A percentile compares a stretch with the other conserved stretches of the same genome.
These are phyloP conservation scores for Trissolcus basalis DNA, from an alignment of 1,140 invertebrate species.

Conservation along the genomic window DNA sequence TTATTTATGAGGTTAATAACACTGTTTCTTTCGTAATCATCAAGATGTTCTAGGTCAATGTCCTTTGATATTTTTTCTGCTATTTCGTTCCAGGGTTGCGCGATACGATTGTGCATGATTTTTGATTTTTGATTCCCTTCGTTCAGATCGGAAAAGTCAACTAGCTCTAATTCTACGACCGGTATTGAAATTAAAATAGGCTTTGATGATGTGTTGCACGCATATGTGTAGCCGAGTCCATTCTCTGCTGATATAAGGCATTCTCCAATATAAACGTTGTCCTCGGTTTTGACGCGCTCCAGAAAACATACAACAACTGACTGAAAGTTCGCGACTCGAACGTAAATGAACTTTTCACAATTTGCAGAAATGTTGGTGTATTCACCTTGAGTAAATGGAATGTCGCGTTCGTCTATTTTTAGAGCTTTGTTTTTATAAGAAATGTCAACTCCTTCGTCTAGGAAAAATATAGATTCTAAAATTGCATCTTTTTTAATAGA, in stretches of 20 bases:
- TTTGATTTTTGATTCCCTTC: no score
- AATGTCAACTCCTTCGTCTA: background rate
- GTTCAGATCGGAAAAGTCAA: no score
- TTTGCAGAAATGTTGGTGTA: background rate
- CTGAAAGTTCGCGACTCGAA: no score
- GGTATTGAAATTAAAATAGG: no score
- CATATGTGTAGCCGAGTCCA: no score
- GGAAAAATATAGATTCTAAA: background rate
- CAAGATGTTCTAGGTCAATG: background rate
- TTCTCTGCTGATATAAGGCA: no score
- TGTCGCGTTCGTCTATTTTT: background rate
- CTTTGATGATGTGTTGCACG: no score
- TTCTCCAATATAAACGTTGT: no score
- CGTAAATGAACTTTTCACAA: background rate
- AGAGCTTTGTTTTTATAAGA: background rate
- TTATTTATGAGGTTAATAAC: background rate
- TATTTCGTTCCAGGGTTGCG: background rate
- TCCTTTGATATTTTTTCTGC: background rate
- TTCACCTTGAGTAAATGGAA: background rate
- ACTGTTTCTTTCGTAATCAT: background rate
- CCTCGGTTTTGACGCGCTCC: no score
- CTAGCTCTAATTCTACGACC: background rate
- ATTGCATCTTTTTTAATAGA: background rate
- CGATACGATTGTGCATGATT: background rate
- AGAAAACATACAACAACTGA: no score